Conservation (phyloP, 2,113 vertebrate species). For the Hippotragus niger region DNA sequence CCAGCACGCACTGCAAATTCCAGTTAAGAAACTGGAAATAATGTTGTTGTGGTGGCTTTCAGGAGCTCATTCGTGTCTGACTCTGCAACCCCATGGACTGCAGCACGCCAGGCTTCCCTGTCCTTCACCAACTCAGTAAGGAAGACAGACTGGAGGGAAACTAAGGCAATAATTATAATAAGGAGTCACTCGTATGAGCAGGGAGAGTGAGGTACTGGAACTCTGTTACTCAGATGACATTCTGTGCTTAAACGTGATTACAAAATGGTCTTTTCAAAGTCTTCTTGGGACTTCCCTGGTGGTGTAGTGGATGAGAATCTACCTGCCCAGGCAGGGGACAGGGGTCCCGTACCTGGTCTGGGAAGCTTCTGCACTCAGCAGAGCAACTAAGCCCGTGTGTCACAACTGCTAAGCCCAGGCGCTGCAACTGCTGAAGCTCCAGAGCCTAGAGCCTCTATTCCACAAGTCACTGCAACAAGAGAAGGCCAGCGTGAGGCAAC, state of each 20-base stretch:
- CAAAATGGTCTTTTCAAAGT: background rate
- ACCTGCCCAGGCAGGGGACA: background rate
- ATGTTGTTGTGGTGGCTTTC: background rate
- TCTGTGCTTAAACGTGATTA: background rate
- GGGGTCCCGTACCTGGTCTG: accelerated
- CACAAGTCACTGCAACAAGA: background rate
- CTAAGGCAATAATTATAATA: background rate
- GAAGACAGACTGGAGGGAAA: too few relatives aligned
- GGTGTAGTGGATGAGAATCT: background rate
- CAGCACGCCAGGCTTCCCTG: background rate
- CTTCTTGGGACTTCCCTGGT: background rate
- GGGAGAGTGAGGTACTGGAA: background rate
- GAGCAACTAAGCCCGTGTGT: background rate
- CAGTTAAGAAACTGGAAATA: background rate
- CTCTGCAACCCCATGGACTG: background rate
- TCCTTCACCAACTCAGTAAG: background rate
- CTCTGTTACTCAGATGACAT: accelerated
- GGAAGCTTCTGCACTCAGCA: accelerated
- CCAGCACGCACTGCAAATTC: background rate
- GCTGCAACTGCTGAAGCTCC: background rate
- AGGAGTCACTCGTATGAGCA: background rate
- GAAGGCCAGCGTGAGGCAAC: background rate
- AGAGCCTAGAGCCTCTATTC: background rate
- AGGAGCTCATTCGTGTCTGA: background rate
- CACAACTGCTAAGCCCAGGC: background rate